A percentile compares a stretch with the other conserved stretches of the same genome.
Conservation (phyloP, 2,888 invertebrate genomes). For the Athalia circularis region DNA sequence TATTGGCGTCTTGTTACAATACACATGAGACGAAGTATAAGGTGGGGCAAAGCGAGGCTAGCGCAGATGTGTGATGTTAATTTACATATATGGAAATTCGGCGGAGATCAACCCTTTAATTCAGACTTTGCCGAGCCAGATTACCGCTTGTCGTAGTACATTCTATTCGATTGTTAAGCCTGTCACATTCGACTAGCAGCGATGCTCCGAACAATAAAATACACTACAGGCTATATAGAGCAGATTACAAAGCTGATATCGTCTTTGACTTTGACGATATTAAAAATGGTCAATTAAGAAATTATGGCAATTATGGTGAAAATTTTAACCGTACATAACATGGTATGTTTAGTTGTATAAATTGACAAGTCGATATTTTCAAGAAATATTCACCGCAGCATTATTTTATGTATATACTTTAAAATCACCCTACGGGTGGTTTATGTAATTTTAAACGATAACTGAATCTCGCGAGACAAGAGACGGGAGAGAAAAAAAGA, state of each 20-base stretch:
- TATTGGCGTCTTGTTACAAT: conserved; percentile 27
- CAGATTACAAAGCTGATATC: too few species aligned
- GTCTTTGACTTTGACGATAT: too few species aligned
- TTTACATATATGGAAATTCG: conserved; percentile 44
- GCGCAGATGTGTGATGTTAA: conserved; percentile 13
- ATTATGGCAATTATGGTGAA: too few species aligned
- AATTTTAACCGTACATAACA: too few species aligned
- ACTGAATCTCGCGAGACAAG: conserved; percentile 6
- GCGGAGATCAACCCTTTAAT: conserved; percentile 40
- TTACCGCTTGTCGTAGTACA: neutral
- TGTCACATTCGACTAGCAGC: too few species aligned
- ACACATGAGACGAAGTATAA: neutral
- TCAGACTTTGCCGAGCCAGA: conserved; percentile 32
- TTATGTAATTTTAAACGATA: conserved; percentile 12
- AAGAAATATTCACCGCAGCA: neutral
- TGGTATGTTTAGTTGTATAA: too few species aligned
- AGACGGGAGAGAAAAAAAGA: neutral
- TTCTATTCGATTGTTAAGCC: too few species aligned
- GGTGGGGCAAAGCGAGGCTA: neutral
- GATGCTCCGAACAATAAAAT: too few species aligned
- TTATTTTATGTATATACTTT: neutral
- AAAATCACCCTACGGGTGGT: neutral
- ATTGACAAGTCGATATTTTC: conserved; percentile 15
- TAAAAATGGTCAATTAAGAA: too few species aligned
- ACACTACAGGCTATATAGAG: too few species aligned